Base-by-base conservation (phyloP, 2,888 invertebrate species). In the Morpho deidamia region DNA sequence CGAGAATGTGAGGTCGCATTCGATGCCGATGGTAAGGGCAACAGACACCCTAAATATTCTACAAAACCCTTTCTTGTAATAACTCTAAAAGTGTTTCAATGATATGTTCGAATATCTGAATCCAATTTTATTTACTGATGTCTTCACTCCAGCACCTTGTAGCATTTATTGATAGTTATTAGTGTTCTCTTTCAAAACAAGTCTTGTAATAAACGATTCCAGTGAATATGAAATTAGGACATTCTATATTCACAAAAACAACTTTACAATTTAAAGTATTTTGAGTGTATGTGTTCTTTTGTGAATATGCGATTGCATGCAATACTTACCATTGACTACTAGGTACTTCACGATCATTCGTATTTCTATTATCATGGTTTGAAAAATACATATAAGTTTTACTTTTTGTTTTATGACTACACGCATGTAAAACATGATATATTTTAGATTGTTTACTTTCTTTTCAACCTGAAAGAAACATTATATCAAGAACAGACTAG, bases 21-120 rank as follows among this genome's bases (percentile, higher is more conserved):
- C 85, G 94, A 94, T 89, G 91, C 92, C 83, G 93, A 94, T 78
- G 94, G 94, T 92, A 94, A 92, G 90, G 87, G 84, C 82, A 78
- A 72, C 82, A 84, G 84, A 80, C 78, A 76, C 72, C 70, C 54
- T 69, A 9, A 71, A 77, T 59, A 83, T 84, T 83, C 8, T 10
- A 11, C 83, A 83, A 77, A 73, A 69, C 74, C 78, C 81, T 74
- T 67, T 63, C 67, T 60, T 59, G 52, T 62, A 49, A 59, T 57
- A 53, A 56, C 52, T 54, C 43, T 49, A 23, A 40, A 44, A 43
- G 38, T 52, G 38, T 49, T 57, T 49, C 38, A 48, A 39, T 33
- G 44, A 23, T 50, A 23, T 23, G 23, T 5, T 23, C 23, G 5
- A 23, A 23, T 23, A 40, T 46, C n/a, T 46, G 39, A 51, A 32